Percentiles rank a stretch among this genome's conserved stretches.
Evolutionary conservation across 92 coral and sea anemone genomes (phyloP).

Genomic region (Phenganax marumi): DNA sequence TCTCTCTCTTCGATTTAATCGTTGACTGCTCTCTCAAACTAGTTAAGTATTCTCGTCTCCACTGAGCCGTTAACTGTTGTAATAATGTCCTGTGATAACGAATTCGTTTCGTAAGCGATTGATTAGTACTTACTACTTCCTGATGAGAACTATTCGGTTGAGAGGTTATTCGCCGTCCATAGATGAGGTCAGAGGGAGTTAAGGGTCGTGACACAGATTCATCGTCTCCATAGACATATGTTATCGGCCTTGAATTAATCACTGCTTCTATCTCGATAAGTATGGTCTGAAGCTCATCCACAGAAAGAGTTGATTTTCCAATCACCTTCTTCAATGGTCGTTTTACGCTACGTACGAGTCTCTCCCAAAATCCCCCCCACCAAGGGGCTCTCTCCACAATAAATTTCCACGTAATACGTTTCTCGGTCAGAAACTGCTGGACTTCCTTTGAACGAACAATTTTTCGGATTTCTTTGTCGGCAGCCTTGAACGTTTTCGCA

Average conservation of each 20-base stretch:
- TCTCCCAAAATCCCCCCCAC: constrained; percentile 44
- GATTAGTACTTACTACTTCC: constrained; percentile 43
- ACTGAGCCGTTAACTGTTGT: constrained; percentile 50
- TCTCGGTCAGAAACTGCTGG: constrained; percentile 6
- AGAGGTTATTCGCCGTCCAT: constrained; percentile 37
- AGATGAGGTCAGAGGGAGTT: constrained; percentile 38
- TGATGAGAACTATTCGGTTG: constrained; percentile 32
- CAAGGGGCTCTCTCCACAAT: constrained; percentile 43
- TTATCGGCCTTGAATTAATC: constrained; percentile 29
- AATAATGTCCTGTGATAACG: constrained; percentile 48
- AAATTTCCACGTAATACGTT: constrained; percentile 49
- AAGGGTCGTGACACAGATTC: constrained; percentile 7
- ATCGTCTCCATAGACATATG: constrained; percentile 38
- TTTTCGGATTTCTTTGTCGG: constrained; percentile 39
- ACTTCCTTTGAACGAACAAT: constrained; percentile 44
- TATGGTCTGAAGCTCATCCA: constrained; percentile 35
- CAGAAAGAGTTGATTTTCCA: constrained; percentile 12
- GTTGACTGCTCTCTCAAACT: not conserved
- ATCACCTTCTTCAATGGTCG: constrained; percentile 37
- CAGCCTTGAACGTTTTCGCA: constrained; percentile 45
- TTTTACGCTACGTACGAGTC: constrained; percentile 32
- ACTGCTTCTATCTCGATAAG: constrained; percentile 21
- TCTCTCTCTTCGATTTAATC: not conserved
- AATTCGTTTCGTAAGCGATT: constrained; percentile 49
- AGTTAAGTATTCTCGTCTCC: constrained; percentile 56